Base-by-base conservation (phyloP, 92 coral and sea anemone species). In the Zoanthus solanderi region DNA sequence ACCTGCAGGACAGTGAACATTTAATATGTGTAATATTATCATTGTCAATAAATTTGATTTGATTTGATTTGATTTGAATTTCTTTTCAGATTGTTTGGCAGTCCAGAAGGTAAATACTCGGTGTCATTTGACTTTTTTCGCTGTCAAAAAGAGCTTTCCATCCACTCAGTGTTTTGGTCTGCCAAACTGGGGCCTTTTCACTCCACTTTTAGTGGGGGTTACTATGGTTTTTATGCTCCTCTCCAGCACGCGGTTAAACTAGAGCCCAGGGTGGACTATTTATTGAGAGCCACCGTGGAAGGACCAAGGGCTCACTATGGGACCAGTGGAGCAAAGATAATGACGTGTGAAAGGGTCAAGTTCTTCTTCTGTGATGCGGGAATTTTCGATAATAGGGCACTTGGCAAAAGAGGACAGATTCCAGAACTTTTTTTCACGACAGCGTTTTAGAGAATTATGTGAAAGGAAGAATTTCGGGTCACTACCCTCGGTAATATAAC, bases 91-190 rank as follows among this genome's bases (percentile, higher is more conserved):
- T 66, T 81, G 42, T 81, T 81, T 42, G 85, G 85, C 44, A 81
- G 85, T 47, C 75, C 85, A 2, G 85, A 32, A 28, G 10, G 75
- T 60, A 81, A 46, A 45, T 81, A 81, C 58, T 46, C 56, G 8
- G 85, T 81, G 23, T 65, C 85, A 7, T 46, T 81, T 47, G 75
- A 81, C 61, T 81, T 81, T 68, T 81, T 65, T 50, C 85, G 85
- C 45, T 81, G 85, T 30, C 85, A 81, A 75, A 81, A 81, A 42
- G 75, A 81, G 48, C 85, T 81, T 23, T 81, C 85, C 15, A 81
- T 81, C 45, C 85, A 81, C 63, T 81, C 85, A 12, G 74, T 81
- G 15, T 81, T 81, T 73, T 81, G 85, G 85, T 81, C 85, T 0
- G 45, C 85, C 44, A 65, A 66, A 50, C 75, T 81, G 44, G 85